Evolutionary conservation across 2,888 invertebrate genomes (phyloP).

Genomic region (Acanthosepion esculentum): DNA sequence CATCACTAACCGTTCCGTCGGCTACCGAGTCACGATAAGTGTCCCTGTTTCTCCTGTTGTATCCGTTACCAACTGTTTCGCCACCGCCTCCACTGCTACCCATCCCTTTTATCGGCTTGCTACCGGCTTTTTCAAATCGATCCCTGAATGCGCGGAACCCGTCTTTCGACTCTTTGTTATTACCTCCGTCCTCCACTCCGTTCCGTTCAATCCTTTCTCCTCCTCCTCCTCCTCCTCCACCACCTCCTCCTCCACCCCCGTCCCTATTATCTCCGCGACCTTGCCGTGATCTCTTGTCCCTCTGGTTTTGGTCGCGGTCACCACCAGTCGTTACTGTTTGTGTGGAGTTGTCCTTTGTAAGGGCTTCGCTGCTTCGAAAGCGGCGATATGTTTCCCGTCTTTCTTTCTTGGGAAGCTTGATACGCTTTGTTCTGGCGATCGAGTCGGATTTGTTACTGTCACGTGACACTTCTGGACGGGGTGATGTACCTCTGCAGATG

Average conservation of each 20-base stretch:
- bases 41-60: conserved; percentile 1
- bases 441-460: conserved; percentile 55
- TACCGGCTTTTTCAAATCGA: conserved; percentile 24
- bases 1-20: conserved; percentile 60
- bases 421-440: conserved; percentile 65
- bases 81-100: conserved; percentile 49
- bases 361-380: not conserved
- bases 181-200: conserved; percentile 48
- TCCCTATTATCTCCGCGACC: conserved; percentile 57
- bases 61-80: conserved; percentile 50
- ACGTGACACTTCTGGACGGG: conserved; percentile 64
- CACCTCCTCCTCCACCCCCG: conserved; percentile 54
- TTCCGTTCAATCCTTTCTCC: conserved; percentile 53
- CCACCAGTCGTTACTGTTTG: conserved; percentile 47
- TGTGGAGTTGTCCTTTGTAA: conserved; percentile 46
- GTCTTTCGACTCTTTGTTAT: not conserved
- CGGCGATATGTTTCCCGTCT: conserved; percentile 55
- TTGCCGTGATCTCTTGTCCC: conserved; percentile 54
- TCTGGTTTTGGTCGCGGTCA: conserved; percentile 51
- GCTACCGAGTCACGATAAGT: conserved; percentile 35
- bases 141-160: not conserved
- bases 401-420: conserved; percentile 59
- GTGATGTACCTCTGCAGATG: conserved; percentile 71
- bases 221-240: conserved; percentile 47
- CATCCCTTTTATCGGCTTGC: not conserved